phyloP scores from a whole-genome alignment of 1,140 invertebrate species.

The Drosophila nannoptera region DNA sequence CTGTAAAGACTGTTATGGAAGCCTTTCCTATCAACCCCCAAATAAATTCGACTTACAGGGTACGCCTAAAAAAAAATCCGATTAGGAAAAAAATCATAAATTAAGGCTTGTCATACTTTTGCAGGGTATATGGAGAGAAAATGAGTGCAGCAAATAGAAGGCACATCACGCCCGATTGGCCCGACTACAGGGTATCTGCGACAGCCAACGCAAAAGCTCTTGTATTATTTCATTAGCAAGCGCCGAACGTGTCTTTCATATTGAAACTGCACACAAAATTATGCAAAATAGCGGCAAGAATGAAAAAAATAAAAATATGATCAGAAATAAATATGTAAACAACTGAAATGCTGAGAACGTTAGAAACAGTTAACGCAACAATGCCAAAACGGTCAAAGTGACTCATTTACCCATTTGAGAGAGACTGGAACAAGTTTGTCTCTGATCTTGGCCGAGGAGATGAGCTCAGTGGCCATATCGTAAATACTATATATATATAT shows the following conservation, averaged over 20 bases:
- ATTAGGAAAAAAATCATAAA: not conserved
- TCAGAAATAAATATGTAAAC: not conserved
- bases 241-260: slow-evolving; percentile 46
- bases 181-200: not conserved
- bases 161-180: too few relatives aligned
- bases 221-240: slow-evolving; percentile 26
- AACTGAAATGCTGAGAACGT: slow-evolving; percentile 15
- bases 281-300: slow-evolving; percentile 39
- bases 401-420: slow-evolving; percentile 32
- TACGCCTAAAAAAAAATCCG: not conserved
- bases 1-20: too few relatives aligned
- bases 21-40: too few relatives aligned
- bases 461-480: slow-evolving; percentile 53
- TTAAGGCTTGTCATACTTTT: not conserved
- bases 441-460: slow-evolving; percentile 32
- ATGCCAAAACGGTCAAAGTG: slow-evolving; percentile 46
- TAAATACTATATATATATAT: not conserved
- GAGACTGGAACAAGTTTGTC: slow-evolving; percentile 53
- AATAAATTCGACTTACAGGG: not conserved
- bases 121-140: not conserved
- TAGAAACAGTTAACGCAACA: slow-evolving; percentile 45
- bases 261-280: slow-evolving; percentile 30
- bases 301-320: not conserved
- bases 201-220: not conserved
- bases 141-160: too few relatives aligned